These are phyloP conservation scores for Eublepharis macularius DNA, from an alignment of 2,113 vertebrate genomes.

Conservation along the genomic window DNA sequence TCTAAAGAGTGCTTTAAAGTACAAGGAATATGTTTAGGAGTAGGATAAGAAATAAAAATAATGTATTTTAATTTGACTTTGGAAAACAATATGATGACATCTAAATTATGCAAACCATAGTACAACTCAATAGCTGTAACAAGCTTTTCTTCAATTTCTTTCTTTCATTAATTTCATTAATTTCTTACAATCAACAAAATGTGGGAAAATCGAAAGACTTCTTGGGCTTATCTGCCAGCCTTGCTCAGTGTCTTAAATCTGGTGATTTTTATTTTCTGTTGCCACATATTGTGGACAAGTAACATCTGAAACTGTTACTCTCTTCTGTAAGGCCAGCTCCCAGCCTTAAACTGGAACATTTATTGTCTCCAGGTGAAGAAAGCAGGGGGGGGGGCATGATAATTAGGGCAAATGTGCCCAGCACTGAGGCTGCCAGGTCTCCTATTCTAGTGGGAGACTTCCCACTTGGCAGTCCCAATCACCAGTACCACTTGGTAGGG, in stretches of 20 bases:
- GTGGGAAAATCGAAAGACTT: not conserved
- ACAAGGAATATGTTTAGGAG: slow-evolving; percentile 14
- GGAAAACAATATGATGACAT: not conserved
- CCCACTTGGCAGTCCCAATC: no score
- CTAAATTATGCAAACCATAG: not conserved
- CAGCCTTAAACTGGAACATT: no score
- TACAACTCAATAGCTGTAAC: not conserved
- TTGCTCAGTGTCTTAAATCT: not conserved
- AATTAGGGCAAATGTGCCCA: no score
- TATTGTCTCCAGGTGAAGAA: no score
- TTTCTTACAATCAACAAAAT: not conserved
- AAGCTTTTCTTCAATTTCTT: not conserved
- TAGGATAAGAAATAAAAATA: not conserved
- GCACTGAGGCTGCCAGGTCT: no score
- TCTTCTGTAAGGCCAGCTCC: no score
- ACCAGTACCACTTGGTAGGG: no score
- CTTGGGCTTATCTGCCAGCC: not conserved
- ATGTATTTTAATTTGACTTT: not conserved
- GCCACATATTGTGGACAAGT: no score
- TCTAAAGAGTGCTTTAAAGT: slow-evolving; percentile 47
- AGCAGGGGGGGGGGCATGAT: no score
- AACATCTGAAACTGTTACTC: not conserved
- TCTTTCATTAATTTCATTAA: not conserved
- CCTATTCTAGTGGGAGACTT: no score
- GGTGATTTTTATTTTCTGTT: not conserved